Percentiles rank a stretch among this genome's conserved stretches.
phyloP scores from a whole-genome alignment of 2,113 vertebrate species.

The Sceloporus tristichus region DNA sequence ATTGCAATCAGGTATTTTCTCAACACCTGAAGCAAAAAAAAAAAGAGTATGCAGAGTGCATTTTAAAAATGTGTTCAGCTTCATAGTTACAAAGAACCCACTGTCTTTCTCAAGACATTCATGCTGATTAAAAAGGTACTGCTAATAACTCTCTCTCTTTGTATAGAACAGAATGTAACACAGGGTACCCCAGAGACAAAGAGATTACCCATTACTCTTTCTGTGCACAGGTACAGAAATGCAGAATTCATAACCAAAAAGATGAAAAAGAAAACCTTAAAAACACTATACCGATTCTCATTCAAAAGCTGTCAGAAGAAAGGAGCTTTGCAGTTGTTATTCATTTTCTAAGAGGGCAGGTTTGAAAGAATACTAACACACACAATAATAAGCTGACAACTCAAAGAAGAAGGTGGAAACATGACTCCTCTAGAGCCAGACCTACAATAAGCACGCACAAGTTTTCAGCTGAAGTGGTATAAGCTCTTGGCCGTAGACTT shows the following conservation, averaged over 20 bases:
- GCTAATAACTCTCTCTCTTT: slow-evolving; percentile 5
- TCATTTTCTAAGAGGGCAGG: background rate
- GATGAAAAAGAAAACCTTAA: background rate
- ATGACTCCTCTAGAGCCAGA: background rate
- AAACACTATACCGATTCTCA: background rate
- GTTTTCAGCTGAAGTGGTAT: too few relatives aligned
- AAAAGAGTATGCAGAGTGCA: slow-evolving; percentile 34
- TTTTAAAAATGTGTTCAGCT: slow-evolving; percentile 49
- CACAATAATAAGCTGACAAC: background rate
- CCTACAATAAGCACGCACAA: too few relatives aligned
- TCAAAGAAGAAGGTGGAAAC: background rate
- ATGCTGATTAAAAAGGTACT: slow-evolving; percentile 1
- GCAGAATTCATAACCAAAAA: background rate
- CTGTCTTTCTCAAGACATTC: background rate
- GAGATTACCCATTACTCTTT: background rate
- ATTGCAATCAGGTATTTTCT: slow-evolving; percentile 57
- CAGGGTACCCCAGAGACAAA: background rate
- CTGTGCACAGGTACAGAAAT: background rate
- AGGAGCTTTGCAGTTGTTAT: background rate
- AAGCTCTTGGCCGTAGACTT: background rate
- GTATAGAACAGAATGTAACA: slow-evolving; percentile 24
- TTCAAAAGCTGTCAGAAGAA: slow-evolving; percentile 11
- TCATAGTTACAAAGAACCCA: slow-evolving; percentile 20
- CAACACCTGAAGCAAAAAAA: slow-evolving; percentile 61
- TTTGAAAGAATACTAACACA: background rate